These are phyloP conservation scores for Chymomyza fuscimana DNA, from an alignment of 2,888 invertebrate species.

Conservation along the genomic window DNA sequence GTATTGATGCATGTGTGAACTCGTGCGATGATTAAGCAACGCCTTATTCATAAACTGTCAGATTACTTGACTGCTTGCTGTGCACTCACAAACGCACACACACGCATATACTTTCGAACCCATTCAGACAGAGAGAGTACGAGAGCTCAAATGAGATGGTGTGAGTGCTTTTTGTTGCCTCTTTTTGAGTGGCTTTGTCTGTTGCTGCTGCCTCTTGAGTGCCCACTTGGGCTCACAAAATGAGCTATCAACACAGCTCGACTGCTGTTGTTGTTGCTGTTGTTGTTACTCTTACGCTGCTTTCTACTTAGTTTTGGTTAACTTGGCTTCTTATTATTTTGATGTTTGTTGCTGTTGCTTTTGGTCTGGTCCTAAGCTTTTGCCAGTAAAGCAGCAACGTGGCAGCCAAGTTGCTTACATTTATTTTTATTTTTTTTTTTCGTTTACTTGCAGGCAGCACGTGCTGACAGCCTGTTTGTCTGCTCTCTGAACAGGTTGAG, in stretches of 20 bases:
- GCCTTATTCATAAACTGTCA: conserved; percentile 2
- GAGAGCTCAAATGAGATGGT: neutral
- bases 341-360: neutral
- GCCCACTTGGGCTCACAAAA: conserved; percentile 40
- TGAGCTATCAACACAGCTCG: conserved; percentile 61
- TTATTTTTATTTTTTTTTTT: conserved; percentile 24
- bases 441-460: conserved; percentile 25
- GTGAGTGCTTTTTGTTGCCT: conserved; percentile 29
- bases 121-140: neutral
- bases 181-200: conserved; percentile 21
- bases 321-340: conserved; percentile 6
- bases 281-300: neutral
- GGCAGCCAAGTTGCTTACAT: conserved; percentile 54
- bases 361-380: neutral
- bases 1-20: neutral
- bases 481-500: neutral
- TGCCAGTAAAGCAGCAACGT: conserved; percentile 33
- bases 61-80: neutral
- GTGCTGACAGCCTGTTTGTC: conserved; percentile 17
- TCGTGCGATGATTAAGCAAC: neutral
- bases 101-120: neutral
- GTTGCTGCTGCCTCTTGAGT: conserved; percentile 30
- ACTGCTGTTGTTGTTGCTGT: neutral
- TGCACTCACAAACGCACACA: conserved; percentile 1
- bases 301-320: neutral